Conservation (phyloP, 2,888 invertebrate genomes). For the Cantharis rufa region DNA sequence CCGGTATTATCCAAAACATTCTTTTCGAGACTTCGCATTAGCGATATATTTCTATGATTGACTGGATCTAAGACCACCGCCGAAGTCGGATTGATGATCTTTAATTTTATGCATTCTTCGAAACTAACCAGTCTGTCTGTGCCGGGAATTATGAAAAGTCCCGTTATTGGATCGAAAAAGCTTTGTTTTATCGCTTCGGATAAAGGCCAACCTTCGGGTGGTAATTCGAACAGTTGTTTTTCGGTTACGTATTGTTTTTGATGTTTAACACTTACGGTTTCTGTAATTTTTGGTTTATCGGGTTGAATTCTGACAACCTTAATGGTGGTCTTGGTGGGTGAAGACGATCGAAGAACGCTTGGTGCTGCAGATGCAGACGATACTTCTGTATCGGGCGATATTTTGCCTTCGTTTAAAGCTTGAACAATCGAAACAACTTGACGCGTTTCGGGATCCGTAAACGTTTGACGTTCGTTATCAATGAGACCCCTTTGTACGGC, state of each 20-base stretch:
- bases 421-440: slow-evolving; percentile 75
- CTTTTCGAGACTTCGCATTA: slow-evolving; percentile 76
- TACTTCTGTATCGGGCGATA: slow-evolving; percentile 63
- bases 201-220: slow-evolving; percentile 81
- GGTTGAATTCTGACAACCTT: slow-evolving; percentile 31
- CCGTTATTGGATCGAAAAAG: slow-evolving; percentile 80
- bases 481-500: slow-evolving; percentile 78
- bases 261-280: slow-evolving; percentile 1
- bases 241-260: slow-evolving; percentile 51
- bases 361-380: slow-evolving; percentile 40
- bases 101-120: slow-evolving; percentile 83
- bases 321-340: slow-evolving; percentile 35
- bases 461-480: slow-evolving; percentile 76
- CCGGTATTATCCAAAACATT: slow-evolving; percentile 79
- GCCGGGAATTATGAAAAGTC: slow-evolving; percentile 83
- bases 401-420: slow-evolving; percentile 74
- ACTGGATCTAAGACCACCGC: slow-evolving; percentile 80
- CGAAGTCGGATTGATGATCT: slow-evolving; percentile 83
- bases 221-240: slow-evolving; percentile 76
- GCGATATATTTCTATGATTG: slow-evolving; percentile 68
- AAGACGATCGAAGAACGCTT: slow-evolving; percentile 32
- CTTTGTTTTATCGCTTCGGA: slow-evolving; percentile 81
- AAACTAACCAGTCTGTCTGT: slow-evolving; percentile 84
- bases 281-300: slow-evolving; percentile 29
- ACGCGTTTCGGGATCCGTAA: slow-evolving; percentile 75